Percentiles rank a stretch among this genome's conserved stretches.
These are phyloP conservation scores for Sicus ferrugineus DNA, from an alignment of 2,888 invertebrate species.

Conservation along the genomic window DNA sequence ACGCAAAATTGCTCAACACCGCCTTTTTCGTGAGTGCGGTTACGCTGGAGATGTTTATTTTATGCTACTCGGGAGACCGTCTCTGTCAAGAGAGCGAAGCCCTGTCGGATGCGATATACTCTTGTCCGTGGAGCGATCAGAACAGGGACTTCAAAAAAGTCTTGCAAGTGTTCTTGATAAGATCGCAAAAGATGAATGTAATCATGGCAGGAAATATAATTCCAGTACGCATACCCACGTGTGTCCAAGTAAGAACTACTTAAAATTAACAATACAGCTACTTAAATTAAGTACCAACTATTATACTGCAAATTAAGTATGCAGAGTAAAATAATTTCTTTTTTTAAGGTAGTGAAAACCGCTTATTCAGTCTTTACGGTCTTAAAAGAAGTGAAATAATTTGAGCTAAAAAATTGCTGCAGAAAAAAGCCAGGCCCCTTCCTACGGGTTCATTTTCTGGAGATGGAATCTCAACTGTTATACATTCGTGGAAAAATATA, in stretches of 20 bases:
- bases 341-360: slow-evolving; percentile 50
- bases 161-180: slow-evolving; percentile 65
- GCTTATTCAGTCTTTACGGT: slow-evolving; percentile 55
- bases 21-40: slow-evolving; percentile 60
- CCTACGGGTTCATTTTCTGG: too few relatives aligned
- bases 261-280: not conserved
- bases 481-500: too few relatives aligned
- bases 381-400: slow-evolving; percentile 43
- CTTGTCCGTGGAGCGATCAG: slow-evolving; percentile 68
- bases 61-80: slow-evolving; percentile 68
- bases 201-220: slow-evolving; percentile 67
- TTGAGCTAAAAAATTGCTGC: too few relatives aligned
- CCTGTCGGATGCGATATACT: slow-evolving; percentile 66
- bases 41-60: slow-evolving; percentile 65
- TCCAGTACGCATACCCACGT: slow-evolving; percentile 66
- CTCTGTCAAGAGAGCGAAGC: slow-evolving; percentile 65
- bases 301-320: not conserved
- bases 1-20: slow-evolving; percentile 39
- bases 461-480: too few relatives aligned
- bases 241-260: slow-evolving; percentile 61
- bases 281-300: not conserved
- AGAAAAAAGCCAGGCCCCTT: too few relatives aligned
- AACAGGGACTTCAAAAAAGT: slow-evolving; percentile 60
- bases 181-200: slow-evolving; percentile 66
- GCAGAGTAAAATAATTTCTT: not conserved